Evolutionary conservation across 2,888 invertebrate species (phyloP).

Genomic region (Hesperia comma): DNA sequence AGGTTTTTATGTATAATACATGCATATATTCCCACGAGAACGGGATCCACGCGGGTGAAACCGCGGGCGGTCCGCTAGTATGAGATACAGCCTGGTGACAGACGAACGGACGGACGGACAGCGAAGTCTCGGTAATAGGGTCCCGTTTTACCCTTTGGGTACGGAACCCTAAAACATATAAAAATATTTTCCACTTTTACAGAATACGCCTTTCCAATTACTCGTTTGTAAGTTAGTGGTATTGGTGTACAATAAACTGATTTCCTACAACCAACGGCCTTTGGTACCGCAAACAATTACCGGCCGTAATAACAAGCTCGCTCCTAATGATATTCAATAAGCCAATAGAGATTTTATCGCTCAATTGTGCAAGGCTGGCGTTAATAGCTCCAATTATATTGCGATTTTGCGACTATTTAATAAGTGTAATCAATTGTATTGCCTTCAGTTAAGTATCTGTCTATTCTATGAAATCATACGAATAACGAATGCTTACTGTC

Average conservation of each 20-base stretch:
- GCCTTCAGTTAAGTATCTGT: no score
- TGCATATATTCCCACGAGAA: no score
- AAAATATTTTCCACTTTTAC: background rate
- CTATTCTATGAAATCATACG: no score
- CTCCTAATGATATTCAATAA: conserved; percentile 13
- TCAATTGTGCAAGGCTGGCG: conserved; percentile 8
- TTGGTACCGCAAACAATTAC: conserved; percentile 8
- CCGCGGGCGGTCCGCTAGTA: no score
- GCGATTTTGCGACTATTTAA: conserved; percentile 45
- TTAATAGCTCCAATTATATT: background rate
- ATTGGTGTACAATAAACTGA: conserved; percentile 7
- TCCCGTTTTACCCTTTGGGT: no score
- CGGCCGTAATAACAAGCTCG: conserved; percentile 12
- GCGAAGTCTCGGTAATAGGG: no score
- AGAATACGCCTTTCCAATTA: background rate
- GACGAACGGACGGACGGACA: no score
- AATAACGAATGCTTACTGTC: no score
- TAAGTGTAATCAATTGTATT: conserved; percentile 33
- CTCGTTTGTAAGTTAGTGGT: background rate
- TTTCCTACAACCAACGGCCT: background rate
- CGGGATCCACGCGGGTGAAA: no score
- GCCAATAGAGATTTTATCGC: conserved; percentile 15
- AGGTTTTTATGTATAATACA: no score
- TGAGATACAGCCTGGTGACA: no score
- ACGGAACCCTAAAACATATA: background rate